These are phyloP conservation scores for Vanacampus margaritifer DNA, from an alignment of 2,113 vertebrate species.

Conservation along the genomic window DNA sequence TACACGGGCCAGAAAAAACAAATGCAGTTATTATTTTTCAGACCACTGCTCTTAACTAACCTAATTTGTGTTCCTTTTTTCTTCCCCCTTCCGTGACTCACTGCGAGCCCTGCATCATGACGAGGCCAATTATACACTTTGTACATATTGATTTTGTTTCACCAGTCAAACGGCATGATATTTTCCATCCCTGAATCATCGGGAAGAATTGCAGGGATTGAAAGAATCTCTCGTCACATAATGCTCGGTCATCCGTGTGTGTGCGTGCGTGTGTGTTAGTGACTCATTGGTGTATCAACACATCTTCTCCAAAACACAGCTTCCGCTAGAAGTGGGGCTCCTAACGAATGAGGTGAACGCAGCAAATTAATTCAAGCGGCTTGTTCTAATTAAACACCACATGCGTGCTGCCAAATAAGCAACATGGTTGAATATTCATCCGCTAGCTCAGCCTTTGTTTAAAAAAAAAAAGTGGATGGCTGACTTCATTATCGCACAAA, in stretches of 20 bases:
- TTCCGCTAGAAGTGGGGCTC: conserved; percentile 14
- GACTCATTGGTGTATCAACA: conserved; percentile 21
- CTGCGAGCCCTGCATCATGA: neutral
- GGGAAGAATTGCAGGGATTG: neutral
- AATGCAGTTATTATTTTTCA: conserved; percentile 1
- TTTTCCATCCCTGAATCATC: conserved; percentile 3
- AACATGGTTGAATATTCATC: conserved; percentile 37
- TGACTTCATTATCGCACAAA: conserved; percentile 21
- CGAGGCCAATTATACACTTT: neutral
- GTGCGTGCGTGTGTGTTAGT: neutral
- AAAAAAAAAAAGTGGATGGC: neutral
- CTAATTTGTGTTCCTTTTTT: neutral
- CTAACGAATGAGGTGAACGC: conserved; percentile 19
- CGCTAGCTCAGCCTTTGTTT: conserved; percentile 17
- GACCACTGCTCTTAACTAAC: neutral
- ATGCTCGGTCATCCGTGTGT: conserved; percentile 1
- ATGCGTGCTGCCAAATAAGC: conserved; percentile 27
- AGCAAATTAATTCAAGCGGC: conserved; percentile 22
- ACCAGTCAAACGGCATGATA: conserved; percentile 10
- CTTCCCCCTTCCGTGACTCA: conserved; percentile 10
- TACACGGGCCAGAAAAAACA: neutral
- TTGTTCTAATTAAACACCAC: conserved; percentile 20
- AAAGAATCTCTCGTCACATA: neutral
- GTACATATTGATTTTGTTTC: conserved; percentile 8
- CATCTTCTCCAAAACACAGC: conserved; percentile 5